Evolutionary conservation across 1,140 invertebrate species (phyloP), one percentile per base, ranked within the genome.

Genomic region (Antheraea mylitta): DNA sequence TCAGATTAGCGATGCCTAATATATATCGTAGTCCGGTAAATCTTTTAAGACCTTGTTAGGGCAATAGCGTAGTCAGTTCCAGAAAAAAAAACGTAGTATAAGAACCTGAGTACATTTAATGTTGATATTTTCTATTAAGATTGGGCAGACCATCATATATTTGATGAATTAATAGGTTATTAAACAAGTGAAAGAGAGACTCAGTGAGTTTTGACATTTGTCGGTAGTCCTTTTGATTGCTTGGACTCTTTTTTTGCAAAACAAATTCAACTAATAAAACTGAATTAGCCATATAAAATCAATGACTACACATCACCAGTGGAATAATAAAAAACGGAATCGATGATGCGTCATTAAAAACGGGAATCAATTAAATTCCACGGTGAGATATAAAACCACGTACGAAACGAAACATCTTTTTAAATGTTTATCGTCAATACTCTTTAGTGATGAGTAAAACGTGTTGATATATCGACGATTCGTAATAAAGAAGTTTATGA

Each of bases 281-380:
- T 16, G 16, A 53, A 53, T 16, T 13, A 53, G 16, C 16, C 16
- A 2, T 53, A 53, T 13, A 16, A 53, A 53, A 53, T 53, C 16
- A 13, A 53, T 53, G 45, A 53, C 11, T 53, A 13, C 16, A n/a
- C 16, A 5, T 53, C 16, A 6, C 45, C 2, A 16, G 45, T 64
- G 59, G 37, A 18, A 38, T 8, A 64, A 64, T 16, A 64, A 64
- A 30, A 64, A 60, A 22, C 18, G 6, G 9, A 22, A 60, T 22
- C 18, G 9, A 60, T 60, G 59, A 22, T 60, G 22, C 59, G 18
- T 60, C 59, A 60, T 60, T 19, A 60, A 22, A 60, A 60, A 11
- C 9, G 9, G 59, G 22, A 60, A 60, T 60, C 59, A 60, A 60
- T 60, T 60, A 60, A 60, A 60, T 60, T 19, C 59, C 59, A 22